A percentile compares a stretch with the other conserved stretches of the same genome.
Conservation (phyloP, 2,797 vertebrate species). For the Chaunax sp. region DNA sequence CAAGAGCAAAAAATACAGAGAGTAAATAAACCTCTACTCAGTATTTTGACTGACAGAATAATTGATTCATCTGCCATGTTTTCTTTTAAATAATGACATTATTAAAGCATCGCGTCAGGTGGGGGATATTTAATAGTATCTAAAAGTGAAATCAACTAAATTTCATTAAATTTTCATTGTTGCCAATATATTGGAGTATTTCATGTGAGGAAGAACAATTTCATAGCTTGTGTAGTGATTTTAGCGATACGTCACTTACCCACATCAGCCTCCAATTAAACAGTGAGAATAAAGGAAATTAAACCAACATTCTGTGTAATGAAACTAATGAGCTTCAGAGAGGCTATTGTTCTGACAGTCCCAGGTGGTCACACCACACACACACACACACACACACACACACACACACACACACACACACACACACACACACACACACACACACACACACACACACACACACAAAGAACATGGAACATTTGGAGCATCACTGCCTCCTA, state of each 20-base stretch:
- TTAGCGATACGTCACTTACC: not conserved
- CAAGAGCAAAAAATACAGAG: too few relatives aligned
- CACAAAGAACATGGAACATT: too few relatives aligned
- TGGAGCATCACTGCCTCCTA: not conserved
- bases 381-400: slow-evolving; percentile 11
- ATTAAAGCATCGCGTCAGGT: too few relatives aligned
- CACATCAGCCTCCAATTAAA: slow-evolving; percentile 11
- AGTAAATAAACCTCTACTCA: not conserved
- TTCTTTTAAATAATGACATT: too few relatives aligned
- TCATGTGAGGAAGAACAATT: too few relatives aligned
- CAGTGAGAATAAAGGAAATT: slow-evolving; percentile 16
- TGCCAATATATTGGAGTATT: too few relatives aligned
- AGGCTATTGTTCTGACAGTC: slow-evolving; percentile 30
- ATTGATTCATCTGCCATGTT: not conserved
- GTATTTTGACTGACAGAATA: not conserved
- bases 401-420: slow-evolving; percentile 19
- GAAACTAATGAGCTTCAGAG: slow-evolving; percentile 33
- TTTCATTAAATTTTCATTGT: too few relatives aligned
- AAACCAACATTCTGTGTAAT: slow-evolving; percentile 36
- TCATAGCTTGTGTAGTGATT: too few relatives aligned
- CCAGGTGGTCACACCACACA: slow-evolving; percentile 36
- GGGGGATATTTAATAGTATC: too few relatives aligned
- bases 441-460: not conserved
- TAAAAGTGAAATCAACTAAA: too few relatives aligned
- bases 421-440: slow-evolving; percentile 5